Evolutionary conservation across 2,797 vertebrate genomes (phyloP).

Genomic region (Phataginus tetradactyla): DNA sequence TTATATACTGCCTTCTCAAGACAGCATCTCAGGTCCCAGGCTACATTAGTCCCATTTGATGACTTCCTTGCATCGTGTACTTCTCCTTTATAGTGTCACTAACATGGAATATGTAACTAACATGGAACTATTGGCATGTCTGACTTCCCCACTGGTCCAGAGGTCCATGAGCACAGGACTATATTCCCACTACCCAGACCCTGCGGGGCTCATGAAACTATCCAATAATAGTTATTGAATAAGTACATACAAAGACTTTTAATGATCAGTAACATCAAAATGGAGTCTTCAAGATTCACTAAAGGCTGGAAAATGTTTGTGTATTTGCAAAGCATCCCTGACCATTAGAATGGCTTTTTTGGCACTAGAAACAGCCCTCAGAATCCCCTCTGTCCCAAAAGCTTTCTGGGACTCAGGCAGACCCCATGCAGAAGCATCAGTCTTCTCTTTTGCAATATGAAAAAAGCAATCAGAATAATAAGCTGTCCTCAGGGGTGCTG

Average conservation of each 20-base stretch:
- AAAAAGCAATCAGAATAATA: neutral
- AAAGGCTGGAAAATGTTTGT: neutral
- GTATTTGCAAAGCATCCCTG: neutral
- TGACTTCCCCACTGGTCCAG: neutral
- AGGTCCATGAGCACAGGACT: neutral
- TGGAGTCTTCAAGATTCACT: neutral
- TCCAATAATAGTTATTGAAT: neutral
- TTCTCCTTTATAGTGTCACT: neutral
- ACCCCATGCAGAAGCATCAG: neutral
- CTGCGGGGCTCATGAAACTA: neutral
- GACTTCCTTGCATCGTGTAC: neutral
- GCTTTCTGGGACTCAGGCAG: neutral
- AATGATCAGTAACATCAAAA: slow-evolving; percentile 33
- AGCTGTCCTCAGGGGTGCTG: neutral
- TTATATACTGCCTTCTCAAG: neutral
- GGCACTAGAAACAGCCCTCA: neutral
- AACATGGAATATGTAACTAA: neutral
- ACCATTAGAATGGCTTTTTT: neutral
- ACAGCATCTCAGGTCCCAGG: neutral
- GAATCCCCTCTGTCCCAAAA: neutral
- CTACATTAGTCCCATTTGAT: neutral
- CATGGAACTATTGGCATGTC: neutral
- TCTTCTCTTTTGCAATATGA: slow-evolving; percentile 4
- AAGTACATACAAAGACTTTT: neutral
- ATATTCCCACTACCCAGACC: neutral